A percentile compares a stretch with the other conserved stretches of the same genome.
These are phyloP conservation scores for Epizoanthus rinbou DNA, from an alignment of 92 coral and sea anemone genomes.

Conservation along the genomic window DNA sequence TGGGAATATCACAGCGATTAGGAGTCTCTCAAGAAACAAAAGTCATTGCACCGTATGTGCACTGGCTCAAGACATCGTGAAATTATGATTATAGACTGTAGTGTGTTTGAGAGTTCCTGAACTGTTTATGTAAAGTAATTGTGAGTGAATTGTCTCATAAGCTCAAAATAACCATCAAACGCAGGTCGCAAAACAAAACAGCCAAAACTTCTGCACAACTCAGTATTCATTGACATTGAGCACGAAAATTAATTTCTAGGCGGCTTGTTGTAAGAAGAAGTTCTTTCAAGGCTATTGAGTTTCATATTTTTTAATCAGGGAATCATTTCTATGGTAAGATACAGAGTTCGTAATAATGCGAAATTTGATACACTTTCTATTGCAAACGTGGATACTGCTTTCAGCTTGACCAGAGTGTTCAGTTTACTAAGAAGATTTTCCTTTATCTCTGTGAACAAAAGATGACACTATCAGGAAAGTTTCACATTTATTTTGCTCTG, in stretches of 20 bases:
- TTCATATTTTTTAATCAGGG: slow-evolving; percentile 17
- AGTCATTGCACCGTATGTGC: background rate
- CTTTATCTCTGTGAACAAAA: background rate
- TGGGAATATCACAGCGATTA: too few species aligned
- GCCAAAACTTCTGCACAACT: too few species aligned
- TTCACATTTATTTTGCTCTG: background rate
- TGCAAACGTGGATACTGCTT: background rate
- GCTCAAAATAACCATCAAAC: too few species aligned
- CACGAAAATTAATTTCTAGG: background rate
- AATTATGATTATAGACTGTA: background rate
- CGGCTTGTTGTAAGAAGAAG: background rate
- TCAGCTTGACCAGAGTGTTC: background rate
- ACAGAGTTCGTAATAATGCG: slow-evolving; percentile 8
- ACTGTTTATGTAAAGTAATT: background rate
- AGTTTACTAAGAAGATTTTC: background rate
- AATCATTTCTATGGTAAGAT: slow-evolving; percentile 44
- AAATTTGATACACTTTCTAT: slow-evolving; percentile 17
- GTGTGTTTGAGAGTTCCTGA: background rate
- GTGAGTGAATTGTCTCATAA: background rate
- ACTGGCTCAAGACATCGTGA: background rate
- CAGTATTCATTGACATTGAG: background rate
- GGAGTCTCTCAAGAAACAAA: background rate
- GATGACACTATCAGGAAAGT: background rate
- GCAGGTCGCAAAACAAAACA: too few species aligned
- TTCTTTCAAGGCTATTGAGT: slow-evolving; percentile 33